Evolutionary conservation across 2,113 vertebrate genomes (phyloP), one percentile per base, ranked within the genome.

Genomic region (Charina bottae): DNA sequence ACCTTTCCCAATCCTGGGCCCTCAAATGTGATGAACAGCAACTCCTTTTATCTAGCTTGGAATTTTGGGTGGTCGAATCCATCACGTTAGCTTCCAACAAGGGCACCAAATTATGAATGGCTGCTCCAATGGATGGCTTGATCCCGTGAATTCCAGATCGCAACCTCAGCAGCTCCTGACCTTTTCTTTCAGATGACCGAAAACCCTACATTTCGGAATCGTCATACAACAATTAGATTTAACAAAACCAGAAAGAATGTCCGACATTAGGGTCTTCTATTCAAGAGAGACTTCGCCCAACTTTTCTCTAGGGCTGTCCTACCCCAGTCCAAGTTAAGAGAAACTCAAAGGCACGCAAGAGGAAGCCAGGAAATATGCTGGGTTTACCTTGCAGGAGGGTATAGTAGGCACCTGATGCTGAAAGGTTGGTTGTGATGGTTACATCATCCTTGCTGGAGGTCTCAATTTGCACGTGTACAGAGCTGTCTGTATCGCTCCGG

Each of bases 371-470:
- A 9, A 23, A 10, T 8, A 19, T 19, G 83, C 49, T 62, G 1
- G 87, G 90, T 98, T 97, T 94, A 99, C 99, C 99, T 97, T 99
- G 99, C 94, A 99, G 97, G 72, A 99, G 97, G 3, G 99, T 99
- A 95, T 99, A 99, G 98, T 99, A 99, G 91, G 99, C 98, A 62
- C 99, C 99, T 0, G 99, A 99, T 7, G 99, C 99, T 0, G 99
- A 99, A 96, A 99, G 97, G 97, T 99, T 99, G 96, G 99, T 99
- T 92, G 99, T 99, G 96, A 99, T 98, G 0, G 98, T 99, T 93
- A 99, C 98, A 33, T 99, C 99, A 64, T 99, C 99, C 95, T 99
- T 99, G 97, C 97, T 98, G 94, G 99, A 99, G 46, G 98, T 99
- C 94, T 99, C 98, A 58, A 99, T 97, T 96, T 99, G 99, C 91